Conservation (phyloP, 2,797 vertebrate species). For the Centropyge bicolor region DNA sequence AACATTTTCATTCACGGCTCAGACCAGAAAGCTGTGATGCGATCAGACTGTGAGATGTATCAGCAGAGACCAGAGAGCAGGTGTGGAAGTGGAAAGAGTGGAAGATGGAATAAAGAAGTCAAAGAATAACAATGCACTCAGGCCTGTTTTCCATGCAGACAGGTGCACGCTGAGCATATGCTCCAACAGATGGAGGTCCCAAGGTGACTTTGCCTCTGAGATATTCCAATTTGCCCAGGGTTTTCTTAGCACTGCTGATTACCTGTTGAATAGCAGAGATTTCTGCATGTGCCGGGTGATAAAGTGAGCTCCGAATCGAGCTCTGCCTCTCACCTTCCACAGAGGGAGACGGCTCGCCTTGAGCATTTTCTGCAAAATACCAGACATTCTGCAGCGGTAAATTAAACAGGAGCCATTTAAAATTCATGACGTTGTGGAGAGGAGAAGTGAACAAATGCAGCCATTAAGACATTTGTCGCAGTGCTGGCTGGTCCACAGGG, state of each 20-base stretch:
- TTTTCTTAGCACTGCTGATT: conserved; percentile 75
- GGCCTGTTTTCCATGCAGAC: conserved; percentile 43
- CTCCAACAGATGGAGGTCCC: conserved; percentile 77
- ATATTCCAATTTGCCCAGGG: conserved; percentile 63
- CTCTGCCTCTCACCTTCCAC: conserved; percentile 31
- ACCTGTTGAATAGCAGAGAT: conserved; percentile 67
- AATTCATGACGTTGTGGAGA: conserved; percentile 62
- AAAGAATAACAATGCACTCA: conserved; percentile 27
- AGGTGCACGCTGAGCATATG: conserved; percentile 69
- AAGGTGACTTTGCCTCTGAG: conserved; percentile 76
- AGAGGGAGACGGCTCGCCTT: conserved; percentile 43
- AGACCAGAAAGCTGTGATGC: background rate
- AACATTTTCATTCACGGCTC: background rate
- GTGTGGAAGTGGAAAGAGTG: conserved; percentile 12
- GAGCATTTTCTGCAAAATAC: conserved; percentile 55
- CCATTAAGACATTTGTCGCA: conserved; percentile 72
- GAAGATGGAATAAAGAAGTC: conserved; percentile 24
- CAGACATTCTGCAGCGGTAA: conserved; percentile 61
- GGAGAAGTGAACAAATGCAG: conserved; percentile 63
- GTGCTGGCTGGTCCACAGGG: conserved; percentile 53
- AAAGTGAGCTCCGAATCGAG: conserved; percentile 58
- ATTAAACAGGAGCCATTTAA: conserved; percentile 75
- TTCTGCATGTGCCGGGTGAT: conserved; percentile 38
- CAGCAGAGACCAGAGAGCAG: conserved; percentile 6
- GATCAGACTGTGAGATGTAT: conserved; percentile 1